Evolutionary conservation across 2,888 invertebrate species (phyloP).

Genomic region (Ormyrus rosae): DNA sequence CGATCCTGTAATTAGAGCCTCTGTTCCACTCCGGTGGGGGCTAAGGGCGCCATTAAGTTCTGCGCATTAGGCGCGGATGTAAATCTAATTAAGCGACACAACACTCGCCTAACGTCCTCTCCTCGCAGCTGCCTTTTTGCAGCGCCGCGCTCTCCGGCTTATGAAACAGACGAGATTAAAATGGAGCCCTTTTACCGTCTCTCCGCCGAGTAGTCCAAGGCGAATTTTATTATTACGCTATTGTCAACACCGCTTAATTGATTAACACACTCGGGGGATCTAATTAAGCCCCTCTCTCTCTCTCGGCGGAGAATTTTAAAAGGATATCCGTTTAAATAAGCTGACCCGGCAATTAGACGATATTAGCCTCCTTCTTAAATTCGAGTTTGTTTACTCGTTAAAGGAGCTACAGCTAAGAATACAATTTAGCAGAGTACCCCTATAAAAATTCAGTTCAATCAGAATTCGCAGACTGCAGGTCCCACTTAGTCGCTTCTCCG

Average conservation of each 20-base stretch:
- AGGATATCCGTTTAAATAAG: too few species aligned
- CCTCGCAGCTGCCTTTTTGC: constrained; percentile 28
- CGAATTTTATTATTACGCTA: constrained; percentile 25
- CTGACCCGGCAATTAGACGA: too few species aligned
- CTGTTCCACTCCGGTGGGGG: not conserved
- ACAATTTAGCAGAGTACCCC: constrained; percentile 4
- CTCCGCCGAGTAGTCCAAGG: not conserved
- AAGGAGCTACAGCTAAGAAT: not conserved
- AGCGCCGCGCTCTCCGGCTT: constrained; percentile 5
- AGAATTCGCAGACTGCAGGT: not conserved
- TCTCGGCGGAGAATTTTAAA: too few species aligned
- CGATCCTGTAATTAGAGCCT: constrained; percentile 47
- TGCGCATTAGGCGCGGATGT: constrained; percentile 50
- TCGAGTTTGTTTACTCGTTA: too few species aligned
- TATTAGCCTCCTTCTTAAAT: too few species aligned
- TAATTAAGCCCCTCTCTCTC: too few species aligned
- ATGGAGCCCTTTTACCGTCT: constrained; percentile 12
- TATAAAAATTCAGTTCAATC: constrained; percentile 9
- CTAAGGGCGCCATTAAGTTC: constrained; percentile 48
- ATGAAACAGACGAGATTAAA: constrained; percentile 51
- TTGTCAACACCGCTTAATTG: constrained; percentile 7
- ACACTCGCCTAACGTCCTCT: not conserved
- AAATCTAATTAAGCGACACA: constrained; percentile 53
- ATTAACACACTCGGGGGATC: not conserved
- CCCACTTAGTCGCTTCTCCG: too few species aligned